phyloP scores from a whole-genome alignment of 2,888 invertebrate species.

The Boloria euphrosyne region DNA sequence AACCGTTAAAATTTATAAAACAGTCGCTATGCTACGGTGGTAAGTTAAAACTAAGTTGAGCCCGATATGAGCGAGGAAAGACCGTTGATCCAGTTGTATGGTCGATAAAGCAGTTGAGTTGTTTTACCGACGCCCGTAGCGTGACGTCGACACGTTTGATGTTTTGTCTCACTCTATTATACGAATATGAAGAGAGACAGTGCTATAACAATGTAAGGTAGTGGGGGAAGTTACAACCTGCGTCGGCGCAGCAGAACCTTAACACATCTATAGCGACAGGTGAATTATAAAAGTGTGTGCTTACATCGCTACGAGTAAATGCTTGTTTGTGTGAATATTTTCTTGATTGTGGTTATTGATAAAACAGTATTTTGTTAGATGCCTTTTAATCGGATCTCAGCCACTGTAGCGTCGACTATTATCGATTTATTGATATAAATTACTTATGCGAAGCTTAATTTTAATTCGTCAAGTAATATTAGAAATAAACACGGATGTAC shows the following conservation, averaged over 20 bases:
- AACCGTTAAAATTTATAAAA: slow-evolving; percentile 62
- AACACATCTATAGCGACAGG: slow-evolving; percentile 74
- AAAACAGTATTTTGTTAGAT: slow-evolving; percentile 71
- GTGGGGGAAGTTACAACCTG: slow-evolving; percentile 75
- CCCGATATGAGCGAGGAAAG: slow-evolving; percentile 71
- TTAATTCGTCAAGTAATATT: slow-evolving; percentile 44
- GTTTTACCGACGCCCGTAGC: slow-evolving; percentile 66
- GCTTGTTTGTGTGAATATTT: slow-evolving; percentile 60
- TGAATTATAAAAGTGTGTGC: slow-evolving; percentile 71
- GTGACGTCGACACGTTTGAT: slow-evolving; percentile 43
- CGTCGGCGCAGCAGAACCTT: slow-evolving; percentile 71
- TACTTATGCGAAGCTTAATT: slow-evolving; percentile 49
- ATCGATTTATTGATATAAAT: slow-evolving; percentile 48
- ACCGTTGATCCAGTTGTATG: slow-evolving; percentile 80
- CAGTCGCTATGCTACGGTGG: slow-evolving; percentile 68
- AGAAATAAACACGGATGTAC: slow-evolving; percentile 37
- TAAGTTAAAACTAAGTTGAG: slow-evolving; percentile 79
- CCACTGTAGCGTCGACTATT: slow-evolving; percentile 54
- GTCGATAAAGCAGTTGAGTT: slow-evolving; percentile 71
- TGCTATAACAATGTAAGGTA: slow-evolving; percentile 53
- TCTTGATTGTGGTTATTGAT: slow-evolving; percentile 71
- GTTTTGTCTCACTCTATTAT: slow-evolving; percentile 52
- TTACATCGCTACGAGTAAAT: slow-evolving; percentile 52
- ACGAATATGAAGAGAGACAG: slow-evolving; percentile 50
- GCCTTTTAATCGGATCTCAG: slow-evolving; percentile 57